Percentiles rank a stretch among this genome's conserved stretches.
phyloP scores from a whole-genome alignment of 1,140 invertebrate species.

The Octopus bimaculoides region DNA sequence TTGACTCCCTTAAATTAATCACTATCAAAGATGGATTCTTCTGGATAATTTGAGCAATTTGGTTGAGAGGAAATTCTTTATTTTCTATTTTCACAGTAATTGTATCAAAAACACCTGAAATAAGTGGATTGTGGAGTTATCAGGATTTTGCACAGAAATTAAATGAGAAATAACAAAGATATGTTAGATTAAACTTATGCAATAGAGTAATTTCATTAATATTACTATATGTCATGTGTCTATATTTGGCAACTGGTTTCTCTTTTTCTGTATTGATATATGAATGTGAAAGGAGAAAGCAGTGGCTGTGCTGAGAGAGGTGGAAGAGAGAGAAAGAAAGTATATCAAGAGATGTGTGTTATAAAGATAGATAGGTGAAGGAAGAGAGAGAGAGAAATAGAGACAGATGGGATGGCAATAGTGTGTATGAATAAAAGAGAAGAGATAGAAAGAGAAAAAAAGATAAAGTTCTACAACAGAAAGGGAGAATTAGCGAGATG shows the following conservation, averaged over 20 bases:
- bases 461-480: neutral
- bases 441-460: neutral
- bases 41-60: conserved; percentile 81
- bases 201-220: neutral
- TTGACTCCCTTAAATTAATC: conserved; percentile 78
- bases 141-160: neutral
- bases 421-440: neutral
- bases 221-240: too few species aligned
- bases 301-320: too few species aligned
- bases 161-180: conserved; percentile 19
- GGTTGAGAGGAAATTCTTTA: conserved; percentile 79
- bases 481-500: neutral
- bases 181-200: conserved; percentile 14
- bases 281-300: too few species aligned
- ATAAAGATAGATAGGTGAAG: too few species aligned
- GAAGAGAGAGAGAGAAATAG: neutral
- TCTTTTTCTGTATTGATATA: too few species aligned
- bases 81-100: conserved; percentile 74
- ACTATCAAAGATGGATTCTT: conserved; percentile 84
- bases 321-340: too few species aligned
- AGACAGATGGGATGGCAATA: neutral
- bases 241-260: too few species aligned
- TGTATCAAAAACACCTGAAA: conserved; percentile 73
- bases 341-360: too few species aligned
- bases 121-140: neutral